phyloP scores from a whole-genome alignment of 2,888 invertebrate genomes.

The Tolmerus cingulatus region DNA sequence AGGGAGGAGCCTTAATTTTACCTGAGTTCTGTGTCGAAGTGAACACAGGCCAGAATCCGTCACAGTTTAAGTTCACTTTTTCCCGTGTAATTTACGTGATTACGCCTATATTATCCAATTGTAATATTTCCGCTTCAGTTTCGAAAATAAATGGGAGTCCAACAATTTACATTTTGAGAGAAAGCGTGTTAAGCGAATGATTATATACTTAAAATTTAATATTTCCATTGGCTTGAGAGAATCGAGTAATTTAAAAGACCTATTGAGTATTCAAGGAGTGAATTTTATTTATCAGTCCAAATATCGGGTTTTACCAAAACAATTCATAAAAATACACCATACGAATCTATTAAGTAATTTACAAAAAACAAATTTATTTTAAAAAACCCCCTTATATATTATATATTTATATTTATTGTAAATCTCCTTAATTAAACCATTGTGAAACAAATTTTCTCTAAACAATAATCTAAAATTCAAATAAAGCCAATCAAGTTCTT shows the following conservation, averaged over 20 bases:
- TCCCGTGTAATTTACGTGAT: neutral
- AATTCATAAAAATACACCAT: no score
- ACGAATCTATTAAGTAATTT: no score
- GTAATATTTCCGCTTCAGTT: neutral
- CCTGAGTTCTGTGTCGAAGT: neutral
- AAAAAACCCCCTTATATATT: no score
- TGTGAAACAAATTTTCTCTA: no score
- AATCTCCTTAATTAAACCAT: no score
- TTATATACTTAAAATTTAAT: neutral
- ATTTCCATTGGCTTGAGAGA: neutral
- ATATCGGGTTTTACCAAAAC: no score
- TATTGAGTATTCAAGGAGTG: neutral
- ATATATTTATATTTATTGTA: no score
- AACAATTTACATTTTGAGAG: neutral
- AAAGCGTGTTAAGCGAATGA: neutral
- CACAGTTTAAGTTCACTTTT: neutral
- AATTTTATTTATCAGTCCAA: no score
- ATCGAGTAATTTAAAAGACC: neutral
- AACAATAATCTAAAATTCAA: no score
- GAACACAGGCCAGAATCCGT: neutral
- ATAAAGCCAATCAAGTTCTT: no score
- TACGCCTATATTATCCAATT: neutral
- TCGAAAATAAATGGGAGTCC: neutral
- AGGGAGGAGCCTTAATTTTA: neutral
- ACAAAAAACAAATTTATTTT: no score